Base-by-base conservation (phyloP, 2,797 vertebrate genomes). In the Mormyrus proboscirostris region DNA sequence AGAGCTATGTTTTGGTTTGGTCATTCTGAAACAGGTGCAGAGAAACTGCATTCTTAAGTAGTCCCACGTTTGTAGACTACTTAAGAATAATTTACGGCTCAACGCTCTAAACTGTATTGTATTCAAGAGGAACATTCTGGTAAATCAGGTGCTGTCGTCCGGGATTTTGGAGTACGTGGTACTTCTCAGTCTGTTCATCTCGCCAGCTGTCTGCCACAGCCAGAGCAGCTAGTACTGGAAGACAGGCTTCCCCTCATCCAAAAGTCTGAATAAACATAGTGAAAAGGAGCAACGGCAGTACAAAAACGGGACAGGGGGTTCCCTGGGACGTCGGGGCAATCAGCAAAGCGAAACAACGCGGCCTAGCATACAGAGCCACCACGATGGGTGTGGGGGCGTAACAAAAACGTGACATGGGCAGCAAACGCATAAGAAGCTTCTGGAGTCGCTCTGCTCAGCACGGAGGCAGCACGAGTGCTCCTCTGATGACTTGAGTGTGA, bases 351-450 rank as follows among this genome's bases (percentile, higher is more conserved):
- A 73, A 38, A 73, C 65, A 38, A 38, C 6, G 65, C 29, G 65
- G 65, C 14, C 65, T 16, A 25, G 49, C 59, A 6, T 79, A 65
- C 83, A 87, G 19, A 90, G 65, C 29, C 83, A 38, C 41, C 38
- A 62, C 38, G 29, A 7, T 8, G 41, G 84, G 38, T 44, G 59
- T n/a, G 47, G 25, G 10, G 53, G 19, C 14, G 76, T 49, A 12
- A 59, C 9, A 2, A n/a, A 59, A 59, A 65, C 44, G 90, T 84
- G 91, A 91, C 89, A 90, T 92, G 91, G 84, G 88, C 89, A 89
- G 89, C 91, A 93, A 91, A 91, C 89, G 69, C 76, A 44, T n/a
- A 50, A 90, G 90, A 91, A 90, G 88, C 90, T 44, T 33, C 50
- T 16, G 29, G 47, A 50, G 25, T 51, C 49, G 10, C 62, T 89